Conservation (phyloP, 2,113 vertebrate genomes). For the Phainopepla nitens region DNA sequence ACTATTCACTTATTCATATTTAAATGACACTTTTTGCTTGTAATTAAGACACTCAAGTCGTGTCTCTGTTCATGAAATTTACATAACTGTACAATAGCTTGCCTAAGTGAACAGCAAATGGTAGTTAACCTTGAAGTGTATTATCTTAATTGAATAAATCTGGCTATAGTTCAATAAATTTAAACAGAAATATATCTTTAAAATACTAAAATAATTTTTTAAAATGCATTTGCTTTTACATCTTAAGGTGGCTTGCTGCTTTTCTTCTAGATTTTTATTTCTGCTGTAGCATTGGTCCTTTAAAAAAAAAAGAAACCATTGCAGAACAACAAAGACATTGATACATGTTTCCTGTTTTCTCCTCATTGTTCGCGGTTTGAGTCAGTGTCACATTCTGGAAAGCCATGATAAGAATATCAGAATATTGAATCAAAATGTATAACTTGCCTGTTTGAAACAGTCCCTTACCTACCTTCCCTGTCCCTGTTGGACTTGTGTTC, state of each 20-base stretch:
- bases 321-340: slow-evolving; percentile 51
- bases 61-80: slow-evolving; percentile 77
- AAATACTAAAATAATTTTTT: slow-evolving; percentile 9
- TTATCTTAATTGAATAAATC: slow-evolving; percentile 81
- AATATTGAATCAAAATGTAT: slow-evolving; percentile 64
- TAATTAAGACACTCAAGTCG: slow-evolving; percentile 80
- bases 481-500: slow-evolving; percentile 31
- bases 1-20: slow-evolving; percentile 78
- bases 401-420: slow-evolving; percentile 71
- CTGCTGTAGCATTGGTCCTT: slow-evolving; percentile 3
- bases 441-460: slow-evolving; percentile 53
- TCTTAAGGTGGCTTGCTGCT: neutral
- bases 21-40: slow-evolving; percentile 78
- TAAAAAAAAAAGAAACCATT: neutral
- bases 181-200: slow-evolving; percentile 68
- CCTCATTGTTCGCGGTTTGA: slow-evolving; percentile 61
- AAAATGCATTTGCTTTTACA: neutral
- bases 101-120: slow-evolving; percentile 81
- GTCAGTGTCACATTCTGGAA: slow-evolving; percentile 68
- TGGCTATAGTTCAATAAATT: slow-evolving; percentile 76
- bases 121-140: slow-evolving; percentile 80
- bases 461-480: slow-evolving; percentile 8
- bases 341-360: slow-evolving; percentile 61
- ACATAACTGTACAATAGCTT: slow-evolving; percentile 81
- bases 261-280: slow-evolving; percentile 12